These are phyloP conservation scores for Sarcophaga caerulescens DNA, from an alignment of 2,888 invertebrate species.

Conservation along the genomic window DNA sequence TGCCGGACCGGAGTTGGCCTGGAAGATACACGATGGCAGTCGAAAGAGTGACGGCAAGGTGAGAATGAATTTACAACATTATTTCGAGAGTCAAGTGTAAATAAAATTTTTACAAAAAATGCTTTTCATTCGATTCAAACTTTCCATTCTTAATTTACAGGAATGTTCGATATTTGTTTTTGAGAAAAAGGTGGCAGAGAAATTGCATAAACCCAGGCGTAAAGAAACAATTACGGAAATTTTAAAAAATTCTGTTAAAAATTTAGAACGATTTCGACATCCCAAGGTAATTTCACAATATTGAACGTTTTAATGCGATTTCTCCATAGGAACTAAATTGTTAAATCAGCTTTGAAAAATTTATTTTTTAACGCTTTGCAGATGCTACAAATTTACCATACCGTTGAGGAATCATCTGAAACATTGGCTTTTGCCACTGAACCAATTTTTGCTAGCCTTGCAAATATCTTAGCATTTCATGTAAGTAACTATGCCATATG, in stretches of 20 bases:
- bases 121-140: not conserved
- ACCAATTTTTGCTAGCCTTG: conserved; percentile 92
- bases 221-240: conserved; percentile 96
- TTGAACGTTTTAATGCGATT: not conserved
- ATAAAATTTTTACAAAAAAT: not conserved
- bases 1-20: conserved; percentile 94
- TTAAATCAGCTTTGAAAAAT: no score
- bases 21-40: conserved; percentile 95
- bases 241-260: conserved; percentile 89
- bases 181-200: conserved; percentile 95
- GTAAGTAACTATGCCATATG: conserved; percentile 81
- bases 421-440: conserved; percentile 97
- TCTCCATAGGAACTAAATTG: no score
- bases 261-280: conserved; percentile 91
- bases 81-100: not conserved
- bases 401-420: conserved; percentile 91
- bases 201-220: conserved; percentile 94
- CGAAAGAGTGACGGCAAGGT: conserved; percentile 95
- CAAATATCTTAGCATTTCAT: conserved; percentile 92
- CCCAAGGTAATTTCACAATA: conserved; percentile 84
- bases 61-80: conserved; percentile 71
- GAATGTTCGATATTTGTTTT: conserved; percentile 96
- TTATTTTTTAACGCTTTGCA: conserved; percentile 68
- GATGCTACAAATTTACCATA: conserved; percentile 86
- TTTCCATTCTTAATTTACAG: conserved; percentile 82